These are phyloP conservation scores for Aphyosemion australe DNA, from an alignment of 2,113 vertebrate species.

Conservation along the genomic window DNA sequence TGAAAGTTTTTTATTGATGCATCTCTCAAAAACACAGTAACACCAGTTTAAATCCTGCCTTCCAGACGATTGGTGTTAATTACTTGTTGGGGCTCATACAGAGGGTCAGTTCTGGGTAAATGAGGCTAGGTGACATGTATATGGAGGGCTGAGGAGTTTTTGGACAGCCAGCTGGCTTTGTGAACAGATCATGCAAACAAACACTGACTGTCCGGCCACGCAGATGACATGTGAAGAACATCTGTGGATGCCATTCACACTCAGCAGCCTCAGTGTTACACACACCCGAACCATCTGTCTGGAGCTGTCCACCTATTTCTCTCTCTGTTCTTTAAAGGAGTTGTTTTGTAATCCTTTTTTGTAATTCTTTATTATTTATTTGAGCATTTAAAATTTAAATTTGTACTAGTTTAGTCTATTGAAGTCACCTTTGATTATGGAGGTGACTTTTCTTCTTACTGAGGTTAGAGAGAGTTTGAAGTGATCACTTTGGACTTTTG, in stretches of 20 bases:
- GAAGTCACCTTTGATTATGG: slow-evolving; percentile 18
- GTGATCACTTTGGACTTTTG: slow-evolving; percentile 31
- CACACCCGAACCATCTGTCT: slow-evolving; percentile 46
- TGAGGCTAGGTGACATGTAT: slow-evolving; percentile 31
- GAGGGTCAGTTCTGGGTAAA: background rate
- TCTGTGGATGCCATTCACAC: slow-evolving; percentile 68
- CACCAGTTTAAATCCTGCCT: background rate
- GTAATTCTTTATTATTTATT: slow-evolving; percentile 1
- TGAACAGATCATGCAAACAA: slow-evolving; percentile 48
- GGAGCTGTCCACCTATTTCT: slow-evolving; percentile 20
- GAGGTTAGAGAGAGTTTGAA: slow-evolving; percentile 21
- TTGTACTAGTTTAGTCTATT: slow-evolving; percentile 11
- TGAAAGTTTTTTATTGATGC: background rate
- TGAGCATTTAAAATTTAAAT: background rate
- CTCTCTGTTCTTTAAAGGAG: slow-evolving; percentile 28
- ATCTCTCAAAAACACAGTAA: slow-evolving; percentile 8
- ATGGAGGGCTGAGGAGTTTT: slow-evolving; percentile 49
- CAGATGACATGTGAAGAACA: slow-evolving; percentile 61
- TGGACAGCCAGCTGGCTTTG: slow-evolving; percentile 39
- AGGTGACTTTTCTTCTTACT: slow-evolving; percentile 1
- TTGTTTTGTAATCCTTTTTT: background rate
- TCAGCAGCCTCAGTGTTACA: slow-evolving; percentile 31
- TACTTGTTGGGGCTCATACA: background rate
- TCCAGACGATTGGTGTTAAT: slow-evolving; percentile 12
- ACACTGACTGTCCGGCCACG: slow-evolving; percentile 31